Evolutionary conservation across 2,888 invertebrate genomes (phyloP).

Genomic region (Zaprionus obscuricornis): DNA sequence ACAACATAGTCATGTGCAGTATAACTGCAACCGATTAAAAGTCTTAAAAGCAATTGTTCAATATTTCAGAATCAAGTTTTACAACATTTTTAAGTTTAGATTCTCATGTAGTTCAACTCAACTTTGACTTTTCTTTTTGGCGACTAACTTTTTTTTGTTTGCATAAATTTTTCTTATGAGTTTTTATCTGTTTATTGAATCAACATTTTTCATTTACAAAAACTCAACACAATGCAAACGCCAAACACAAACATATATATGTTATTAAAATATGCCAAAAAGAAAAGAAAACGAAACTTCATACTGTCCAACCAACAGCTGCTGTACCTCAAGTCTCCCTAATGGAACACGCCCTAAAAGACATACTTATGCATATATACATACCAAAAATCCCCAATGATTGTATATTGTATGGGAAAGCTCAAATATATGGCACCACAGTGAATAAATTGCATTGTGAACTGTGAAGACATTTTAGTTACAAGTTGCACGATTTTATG

Average conservation of each 20-base stretch:
- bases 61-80: conserved; percentile 8
- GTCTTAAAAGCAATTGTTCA: not conserved
- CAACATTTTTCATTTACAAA: conserved; percentile 26
- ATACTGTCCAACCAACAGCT: not conserved
- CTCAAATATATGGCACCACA: conserved; percentile 59
- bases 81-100: conserved; percentile 5
- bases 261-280: conserved; percentile 50
- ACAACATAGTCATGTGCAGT: no score
- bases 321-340: no score
- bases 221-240: conserved; percentile 33
- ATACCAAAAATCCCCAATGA: conserved; percentile 52
- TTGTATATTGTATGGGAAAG: conserved; percentile 44
- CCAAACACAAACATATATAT: conserved; percentile 27
- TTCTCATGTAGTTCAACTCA: conserved; percentile 3
- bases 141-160: not conserved
- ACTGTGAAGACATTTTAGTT: conserved; percentile 55
- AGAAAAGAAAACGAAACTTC: conserved; percentile 30
- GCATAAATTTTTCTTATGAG: conserved; percentile 4
- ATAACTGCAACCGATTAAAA: not conserved
- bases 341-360: no score
- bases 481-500: conserved; percentile 58
- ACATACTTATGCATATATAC: conserved; percentile 3
- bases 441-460: conserved; percentile 44
- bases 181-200: conserved; percentile 15
- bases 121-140: conserved; percentile 25